These are phyloP conservation scores for Leptopterna dolabrata DNA, from an alignment of 2,888 invertebrate species.

Conservation along the genomic window DNA sequence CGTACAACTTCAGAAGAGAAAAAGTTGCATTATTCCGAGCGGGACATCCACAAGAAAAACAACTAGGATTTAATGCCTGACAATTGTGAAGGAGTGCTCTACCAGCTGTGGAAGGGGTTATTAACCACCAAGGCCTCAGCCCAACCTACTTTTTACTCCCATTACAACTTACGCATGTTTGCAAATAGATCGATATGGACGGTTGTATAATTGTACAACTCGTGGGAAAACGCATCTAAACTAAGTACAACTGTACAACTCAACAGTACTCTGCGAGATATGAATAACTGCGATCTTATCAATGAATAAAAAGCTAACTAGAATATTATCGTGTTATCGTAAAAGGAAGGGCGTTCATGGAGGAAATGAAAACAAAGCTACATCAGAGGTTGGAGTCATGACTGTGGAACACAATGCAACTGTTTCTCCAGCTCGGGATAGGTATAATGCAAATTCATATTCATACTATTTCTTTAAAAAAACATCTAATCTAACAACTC, in stretches of 20 bases:
- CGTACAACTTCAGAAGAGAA: too few relatives aligned
- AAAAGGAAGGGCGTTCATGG: neutral
- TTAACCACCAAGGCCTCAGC: slow-evolving; percentile 13
- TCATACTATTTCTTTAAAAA: neutral
- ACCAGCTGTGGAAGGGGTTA: slow-evolving; percentile 7
- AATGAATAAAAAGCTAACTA: neutral
- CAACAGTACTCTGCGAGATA: too few relatives aligned
- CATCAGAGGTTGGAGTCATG: neutral
- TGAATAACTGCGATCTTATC: neutral
- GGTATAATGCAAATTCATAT: neutral
- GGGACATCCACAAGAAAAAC: too few relatives aligned
- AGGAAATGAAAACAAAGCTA: neutral
- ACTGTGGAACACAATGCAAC: neutral
- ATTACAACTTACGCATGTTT: neutral
- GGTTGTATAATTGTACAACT: neutral
- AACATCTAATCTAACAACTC: neutral
- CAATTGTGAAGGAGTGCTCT: neutral
- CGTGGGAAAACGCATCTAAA: neutral
- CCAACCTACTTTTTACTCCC: slow-evolving; percentile 28
- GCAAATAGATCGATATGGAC: neutral
- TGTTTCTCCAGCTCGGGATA: neutral
- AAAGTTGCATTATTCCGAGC: too few relatives aligned
- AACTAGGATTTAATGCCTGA: too few relatives aligned
- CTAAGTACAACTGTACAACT: too few relatives aligned
- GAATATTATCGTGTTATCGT: neutral